A percentile compares a stretch with the other conserved stretches of the same genome.
These are phyloP conservation scores for Nasonia giraulti DNA, from an alignment of 1,140 invertebrate genomes.

Conservation along the genomic window DNA sequence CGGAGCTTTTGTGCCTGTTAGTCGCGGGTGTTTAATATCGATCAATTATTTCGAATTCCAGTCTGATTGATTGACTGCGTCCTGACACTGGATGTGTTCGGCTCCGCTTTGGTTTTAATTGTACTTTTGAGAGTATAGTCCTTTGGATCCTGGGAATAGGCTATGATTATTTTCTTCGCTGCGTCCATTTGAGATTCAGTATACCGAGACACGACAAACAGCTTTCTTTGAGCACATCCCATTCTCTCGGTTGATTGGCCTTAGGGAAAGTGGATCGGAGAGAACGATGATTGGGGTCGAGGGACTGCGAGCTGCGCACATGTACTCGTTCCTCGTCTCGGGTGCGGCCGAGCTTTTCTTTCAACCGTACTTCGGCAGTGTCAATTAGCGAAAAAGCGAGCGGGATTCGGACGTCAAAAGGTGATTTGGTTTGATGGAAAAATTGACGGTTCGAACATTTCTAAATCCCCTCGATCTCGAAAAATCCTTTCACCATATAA, in stretches of 20 bases:
- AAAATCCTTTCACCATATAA: neutral
- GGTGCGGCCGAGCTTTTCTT: neutral
- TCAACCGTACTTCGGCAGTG: neutral
- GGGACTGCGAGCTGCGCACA: neutral
- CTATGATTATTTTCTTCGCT: neutral
- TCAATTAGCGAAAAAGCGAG: slow-evolving; percentile 33
- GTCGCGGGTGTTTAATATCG: slow-evolving; percentile 15
- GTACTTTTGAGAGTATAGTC: neutral
- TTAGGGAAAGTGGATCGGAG: neutral
- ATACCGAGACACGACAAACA: neutral
- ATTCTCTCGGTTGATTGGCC: slow-evolving; percentile 15
- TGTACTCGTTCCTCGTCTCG: neutral
- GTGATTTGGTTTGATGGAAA: slow-evolving; percentile 1
- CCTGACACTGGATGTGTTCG: neutral
- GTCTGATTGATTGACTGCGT: neutral
- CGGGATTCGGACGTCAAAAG: neutral
- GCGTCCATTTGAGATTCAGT: no score
- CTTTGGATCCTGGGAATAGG: neutral
- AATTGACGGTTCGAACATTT: slow-evolving; percentile 7
- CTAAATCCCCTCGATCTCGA: neutral
- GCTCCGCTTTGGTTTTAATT: neutral
- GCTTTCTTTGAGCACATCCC: neutral
- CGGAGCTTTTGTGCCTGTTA: no score
- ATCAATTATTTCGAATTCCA: slow-evolving; percentile 1
- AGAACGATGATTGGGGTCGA: neutral